phyloP scores from a whole-genome alignment of 2,113 vertebrate species.

The Campylomormyrus numenius region DNA sequence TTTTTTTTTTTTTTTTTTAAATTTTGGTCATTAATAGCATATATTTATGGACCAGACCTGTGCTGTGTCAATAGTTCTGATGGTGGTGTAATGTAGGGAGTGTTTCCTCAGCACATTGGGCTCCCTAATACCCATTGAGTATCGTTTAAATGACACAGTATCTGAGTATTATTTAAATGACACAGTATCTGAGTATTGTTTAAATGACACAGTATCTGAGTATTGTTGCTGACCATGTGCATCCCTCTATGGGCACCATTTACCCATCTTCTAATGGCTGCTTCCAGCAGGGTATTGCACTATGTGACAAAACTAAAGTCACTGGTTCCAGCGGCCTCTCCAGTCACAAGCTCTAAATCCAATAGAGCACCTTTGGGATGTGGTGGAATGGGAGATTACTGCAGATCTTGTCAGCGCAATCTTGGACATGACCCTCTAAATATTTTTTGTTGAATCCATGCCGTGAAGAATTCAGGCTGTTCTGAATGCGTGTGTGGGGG shows the following conservation, averaged over 20 bases:
- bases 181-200: neutral
- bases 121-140: neutral
- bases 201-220: neutral
- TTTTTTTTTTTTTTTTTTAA: neutral
- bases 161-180: neutral
- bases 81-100: conserved; percentile 32
- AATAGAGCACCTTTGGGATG: neutral
- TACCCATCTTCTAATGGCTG: neutral
- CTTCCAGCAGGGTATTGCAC: neutral
- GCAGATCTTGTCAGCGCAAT: neutral
- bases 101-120: conserved; percentile 20
- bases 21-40: neutral
- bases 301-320: neutral
- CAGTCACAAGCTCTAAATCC: neutral
- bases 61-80: neutral
- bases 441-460: neutral
- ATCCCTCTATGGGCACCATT: neutral
- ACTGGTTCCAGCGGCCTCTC: neutral
- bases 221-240: neutral
- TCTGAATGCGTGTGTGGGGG: neutral
- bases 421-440: neutral
- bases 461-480: neutral
- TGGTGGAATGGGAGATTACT: neutral
- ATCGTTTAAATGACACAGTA: neutral
- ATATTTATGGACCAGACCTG: neutral